These are phyloP conservation scores for Chelonus formosanus DNA, from an alignment of 2,888 invertebrate genomes.

Conservation along the genomic window DNA sequence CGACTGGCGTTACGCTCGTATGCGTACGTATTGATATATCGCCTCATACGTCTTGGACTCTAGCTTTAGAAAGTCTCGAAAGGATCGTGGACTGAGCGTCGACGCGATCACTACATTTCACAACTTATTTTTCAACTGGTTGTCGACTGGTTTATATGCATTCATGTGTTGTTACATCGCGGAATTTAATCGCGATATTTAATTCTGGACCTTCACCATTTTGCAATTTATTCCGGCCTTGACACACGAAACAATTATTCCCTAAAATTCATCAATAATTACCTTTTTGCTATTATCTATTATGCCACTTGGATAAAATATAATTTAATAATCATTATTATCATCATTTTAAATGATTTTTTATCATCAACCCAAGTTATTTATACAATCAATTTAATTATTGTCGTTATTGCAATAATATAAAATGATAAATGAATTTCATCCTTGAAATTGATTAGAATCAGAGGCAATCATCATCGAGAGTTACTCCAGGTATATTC, in stretches of 20 bases:
- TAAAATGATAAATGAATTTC: background rate
- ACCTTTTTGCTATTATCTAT: background rate
- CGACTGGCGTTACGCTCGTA: conserved; percentile 7
- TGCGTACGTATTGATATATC: conserved; percentile 26
- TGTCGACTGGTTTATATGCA: background rate
- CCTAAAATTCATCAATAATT: conserved; percentile 6
- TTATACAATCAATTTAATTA: background rate
- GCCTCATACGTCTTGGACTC: conserved; percentile 17
- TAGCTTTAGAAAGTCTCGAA: conserved; percentile 35
- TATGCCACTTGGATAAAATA: background rate
- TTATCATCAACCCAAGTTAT: background rate
- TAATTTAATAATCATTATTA: no score
- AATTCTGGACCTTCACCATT: conserved; percentile 2
- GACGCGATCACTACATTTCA: conserved; percentile 25
- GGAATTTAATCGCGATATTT: background rate
- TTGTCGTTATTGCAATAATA: background rate
- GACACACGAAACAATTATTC: conserved; percentile 1
- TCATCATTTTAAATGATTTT: background rate
- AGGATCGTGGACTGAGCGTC: conserved; percentile 29
- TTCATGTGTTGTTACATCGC: no score
- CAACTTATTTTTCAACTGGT: conserved; percentile 25
- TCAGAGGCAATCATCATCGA: conserved; percentile 17
- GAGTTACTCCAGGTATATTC: conserved; percentile 19
- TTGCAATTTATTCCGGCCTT: conserved; percentile 10
- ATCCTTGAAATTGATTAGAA: background rate